Evolutionary conservation across 2,888 invertebrate species (phyloP), one percentile per base, ranked within the genome.

Genomic region (Labia minor): DNA sequence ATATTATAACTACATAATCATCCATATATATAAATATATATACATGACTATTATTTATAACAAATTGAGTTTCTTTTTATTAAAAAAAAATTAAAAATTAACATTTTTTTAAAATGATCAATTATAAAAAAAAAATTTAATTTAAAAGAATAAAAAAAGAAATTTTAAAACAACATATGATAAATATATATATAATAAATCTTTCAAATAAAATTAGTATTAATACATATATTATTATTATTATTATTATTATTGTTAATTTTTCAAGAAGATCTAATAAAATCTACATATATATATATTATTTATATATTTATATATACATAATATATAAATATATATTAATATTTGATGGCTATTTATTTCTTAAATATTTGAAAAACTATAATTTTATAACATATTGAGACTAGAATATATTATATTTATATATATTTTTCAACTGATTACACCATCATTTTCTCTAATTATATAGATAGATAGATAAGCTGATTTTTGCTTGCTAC

Each of bases 271-370:
- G 72, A 72, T 74, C 75, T 74, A n/a, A 73, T 72, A 26, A 26
- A 74, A 75, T 75, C 8, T n/a, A n/a, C n/a, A n/a, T n/a, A 74
- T 74, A 75, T 76, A 72, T 74, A 73, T 76, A 76, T 76, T 76
- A 76, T 76, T 73, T 73, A 76, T n/a, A n/a, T n/a, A n/a, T n/a
- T n/a, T n/a, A n/a, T n/a, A n/a, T n/a, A n/a, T n/a, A n/a, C n/a
- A n/a, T 76, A 73, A 72, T 74, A 74, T 73, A 74, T 73, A 74
- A 73, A 20, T 68, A 68, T 70, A 19, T 65, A 67, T 67, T 61
- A 65, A 66, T 66, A 66, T 0, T 16, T 65, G 69, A 68, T 64
- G 69, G 49, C 49, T 49, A 49, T 49, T 49, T 49, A 16, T 49
- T 14, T 49, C 49, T 49, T 10, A 49, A 49, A 10, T 49, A 6